Conservation (phyloP, 1,140 invertebrate species). For the Araneus ventricosus region DNA sequence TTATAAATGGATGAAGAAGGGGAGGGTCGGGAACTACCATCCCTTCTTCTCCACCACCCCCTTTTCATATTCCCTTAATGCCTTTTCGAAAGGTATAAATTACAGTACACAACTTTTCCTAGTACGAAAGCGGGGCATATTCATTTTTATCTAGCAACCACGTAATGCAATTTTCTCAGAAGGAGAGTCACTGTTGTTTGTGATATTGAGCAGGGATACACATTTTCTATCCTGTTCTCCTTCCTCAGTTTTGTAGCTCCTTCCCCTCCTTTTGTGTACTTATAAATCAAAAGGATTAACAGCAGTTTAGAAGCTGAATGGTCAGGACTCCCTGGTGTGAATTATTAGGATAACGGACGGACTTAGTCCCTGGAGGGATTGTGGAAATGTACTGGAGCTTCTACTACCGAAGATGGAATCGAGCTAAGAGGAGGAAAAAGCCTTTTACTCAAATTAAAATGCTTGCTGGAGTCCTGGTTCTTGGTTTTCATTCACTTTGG, state of each 20-base stretch:
- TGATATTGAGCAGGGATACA: slow-evolving; percentile 17
- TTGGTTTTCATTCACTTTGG: not conserved
- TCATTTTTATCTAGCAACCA: slow-evolving; percentile 24
- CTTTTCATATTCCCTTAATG: slow-evolving; percentile 33
- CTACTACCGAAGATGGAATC: not conserved
- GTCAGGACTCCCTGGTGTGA: slow-evolving; percentile 24
- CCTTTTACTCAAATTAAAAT: slow-evolving; percentile 31
- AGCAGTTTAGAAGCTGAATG: not conserved
- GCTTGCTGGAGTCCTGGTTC: not conserved
- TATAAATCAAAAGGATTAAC: slow-evolving; percentile 34
- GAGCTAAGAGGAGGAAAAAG: not conserved
- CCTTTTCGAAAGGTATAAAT: slow-evolving; percentile 30
- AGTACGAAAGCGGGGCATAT: not conserved
- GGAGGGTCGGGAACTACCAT: not conserved
- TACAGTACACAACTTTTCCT: not conserved
- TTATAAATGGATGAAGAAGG: slow-evolving; percentile 8
- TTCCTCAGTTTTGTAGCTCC: not conserved
- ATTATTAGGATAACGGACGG: not conserved
- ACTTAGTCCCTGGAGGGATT: not conserved
- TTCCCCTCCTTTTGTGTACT: not conserved
- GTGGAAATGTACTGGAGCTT: not conserved
- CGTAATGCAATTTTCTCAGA: slow-evolving; percentile 20
- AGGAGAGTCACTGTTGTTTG: slow-evolving; percentile 17
- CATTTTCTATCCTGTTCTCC: not conserved
- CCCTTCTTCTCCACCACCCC: not conserved